Conservation (phyloP, 2,888 invertebrate species). For the Tuta absoluta region DNA sequence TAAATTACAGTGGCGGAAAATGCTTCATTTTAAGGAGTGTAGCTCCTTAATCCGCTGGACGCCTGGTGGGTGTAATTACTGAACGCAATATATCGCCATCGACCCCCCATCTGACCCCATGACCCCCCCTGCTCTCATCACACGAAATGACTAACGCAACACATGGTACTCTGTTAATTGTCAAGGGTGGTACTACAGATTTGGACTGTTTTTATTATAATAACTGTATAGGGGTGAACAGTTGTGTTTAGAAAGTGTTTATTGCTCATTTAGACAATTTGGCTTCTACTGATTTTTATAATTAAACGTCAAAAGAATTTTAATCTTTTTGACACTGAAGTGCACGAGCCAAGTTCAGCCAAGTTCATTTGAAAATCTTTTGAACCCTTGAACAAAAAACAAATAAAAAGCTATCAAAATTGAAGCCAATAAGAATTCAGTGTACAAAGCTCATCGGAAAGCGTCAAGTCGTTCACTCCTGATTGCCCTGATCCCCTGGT, state of each 20-base stretch:
- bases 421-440: conserved; percentile 30
- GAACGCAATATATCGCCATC: conserved; percentile 66
- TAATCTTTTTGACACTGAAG: neutral
- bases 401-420: neutral
- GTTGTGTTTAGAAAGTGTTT: conserved; percentile 24
- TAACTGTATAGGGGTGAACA: conserved; percentile 41
- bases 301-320: neutral
- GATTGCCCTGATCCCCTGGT: conserved; percentile 64
- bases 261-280: conserved; percentile 28
- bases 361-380: neutral
- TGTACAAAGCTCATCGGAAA: conserved; percentile 17
- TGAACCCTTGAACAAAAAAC: neutral
- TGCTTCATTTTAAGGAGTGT: conserved; percentile 70
- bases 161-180: conserved; percentile 76
- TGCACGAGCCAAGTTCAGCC: neutral
- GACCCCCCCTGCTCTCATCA: conserved; percentile 54
- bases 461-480: conserved; percentile 37
- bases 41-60: conserved; percentile 67
- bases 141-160: conserved; percentile 62
- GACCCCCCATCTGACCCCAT: conserved; percentile 50
- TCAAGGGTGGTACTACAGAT: conserved; percentile 51
- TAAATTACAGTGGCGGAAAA: conserved; percentile 61
- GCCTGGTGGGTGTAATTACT: conserved; percentile 73
- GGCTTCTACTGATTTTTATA: conserved; percentile 19
- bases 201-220: conserved; percentile 67